These are phyloP conservation scores for Rhyacophila brunnea DNA, from an alignment of 1,140 invertebrate genomes.

Conservation along the genomic window DNA sequence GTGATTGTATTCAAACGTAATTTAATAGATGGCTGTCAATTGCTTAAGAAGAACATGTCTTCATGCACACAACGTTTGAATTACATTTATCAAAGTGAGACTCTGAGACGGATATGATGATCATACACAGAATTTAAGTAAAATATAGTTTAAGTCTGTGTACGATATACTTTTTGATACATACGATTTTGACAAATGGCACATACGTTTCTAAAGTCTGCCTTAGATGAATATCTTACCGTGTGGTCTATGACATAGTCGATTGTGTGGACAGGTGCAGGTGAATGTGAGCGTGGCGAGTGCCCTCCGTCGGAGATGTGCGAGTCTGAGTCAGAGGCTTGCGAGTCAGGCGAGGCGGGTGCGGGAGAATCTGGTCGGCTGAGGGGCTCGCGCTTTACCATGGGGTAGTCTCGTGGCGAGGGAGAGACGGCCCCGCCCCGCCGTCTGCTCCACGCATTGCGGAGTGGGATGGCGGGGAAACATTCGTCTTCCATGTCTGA, in stretches of 20 bases:
- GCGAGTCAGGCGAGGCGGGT: conserved; percentile 65
- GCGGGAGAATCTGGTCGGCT: conserved; percentile 64
- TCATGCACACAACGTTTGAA: too few relatives aligned
- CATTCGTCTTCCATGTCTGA: conserved; percentile 83
- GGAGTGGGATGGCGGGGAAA: conserved; percentile 71
- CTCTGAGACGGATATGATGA: too few relatives aligned
- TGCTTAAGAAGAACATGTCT: too few relatives aligned
- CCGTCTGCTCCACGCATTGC: conserved; percentile 52
- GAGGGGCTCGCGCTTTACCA: conserved; percentile 70
- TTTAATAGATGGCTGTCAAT: too few relatives aligned
- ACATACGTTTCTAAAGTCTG: too few relatives aligned
- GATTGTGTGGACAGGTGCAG: conserved; percentile 43
- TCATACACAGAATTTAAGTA: too few relatives aligned
- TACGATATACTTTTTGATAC: too few relatives aligned
- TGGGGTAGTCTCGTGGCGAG: conserved; percentile 42
- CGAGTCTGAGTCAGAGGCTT: conserved; percentile 44
- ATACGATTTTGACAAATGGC: too few relatives aligned
- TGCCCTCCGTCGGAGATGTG: conserved; percentile 42
- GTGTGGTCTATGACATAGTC: conserved; percentile 57
- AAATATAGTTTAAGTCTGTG: too few relatives aligned
- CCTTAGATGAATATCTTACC: too few relatives aligned
- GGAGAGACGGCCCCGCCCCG: conserved; percentile 40
- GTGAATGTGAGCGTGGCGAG: conserved; percentile 44
- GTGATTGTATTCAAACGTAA: too few relatives aligned
- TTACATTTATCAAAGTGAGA: too few relatives aligned